Evolutionary conservation across 1,140 invertebrate genomes (phyloP), one percentile per base, ranked within the genome.

Genomic region (Harlomillsia oculata): DNA sequence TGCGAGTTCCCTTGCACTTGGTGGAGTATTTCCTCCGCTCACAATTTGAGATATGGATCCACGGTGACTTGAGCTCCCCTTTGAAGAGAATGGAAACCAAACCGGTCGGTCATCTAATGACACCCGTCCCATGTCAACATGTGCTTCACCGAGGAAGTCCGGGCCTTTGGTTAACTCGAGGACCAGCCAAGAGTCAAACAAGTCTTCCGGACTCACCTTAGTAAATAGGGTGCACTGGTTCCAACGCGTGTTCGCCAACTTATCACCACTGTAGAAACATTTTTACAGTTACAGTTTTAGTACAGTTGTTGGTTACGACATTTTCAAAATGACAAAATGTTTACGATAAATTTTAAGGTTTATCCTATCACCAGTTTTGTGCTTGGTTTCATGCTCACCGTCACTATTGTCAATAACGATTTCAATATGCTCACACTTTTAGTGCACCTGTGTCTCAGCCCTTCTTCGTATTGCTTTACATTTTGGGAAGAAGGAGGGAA

Each of bases 141-240:
- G 64, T 44, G 57, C 54, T 30, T 65, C 64, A 21, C 64, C 64
- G 25, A 65, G 46, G 37, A 65, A 65, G 36, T 62, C 64, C 26
- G 53, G 36, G 32, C 60, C 64, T 32, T 52, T 49, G 1, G 46
- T 44, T 11, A 65, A 51, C 53, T 65, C 64, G 21, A 65, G 43
- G 20, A 65, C 45, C n/a, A 65, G 51, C 64, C 64, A 65, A 5
- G 64, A 65, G 49, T 65, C 64, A 39, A 65, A 65, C 26, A 65
- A 57, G 56, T 65, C 64, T 52, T 65, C 64, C 18, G 60, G 60
- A 46, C 54, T 60, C 21, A 65, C 57, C 59, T 62, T 62, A 3
- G 64, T 65, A 40, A 65, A 62, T 8, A 65, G 52, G 9, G 58
- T 56, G 36, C 60, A 65, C 53, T 62, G 60, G 46, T 62, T 62